These are phyloP conservation scores for Venustaconcha ellipsiformis DNA, from an alignment of 1,140 invertebrate species.

Conservation along the genomic window DNA sequence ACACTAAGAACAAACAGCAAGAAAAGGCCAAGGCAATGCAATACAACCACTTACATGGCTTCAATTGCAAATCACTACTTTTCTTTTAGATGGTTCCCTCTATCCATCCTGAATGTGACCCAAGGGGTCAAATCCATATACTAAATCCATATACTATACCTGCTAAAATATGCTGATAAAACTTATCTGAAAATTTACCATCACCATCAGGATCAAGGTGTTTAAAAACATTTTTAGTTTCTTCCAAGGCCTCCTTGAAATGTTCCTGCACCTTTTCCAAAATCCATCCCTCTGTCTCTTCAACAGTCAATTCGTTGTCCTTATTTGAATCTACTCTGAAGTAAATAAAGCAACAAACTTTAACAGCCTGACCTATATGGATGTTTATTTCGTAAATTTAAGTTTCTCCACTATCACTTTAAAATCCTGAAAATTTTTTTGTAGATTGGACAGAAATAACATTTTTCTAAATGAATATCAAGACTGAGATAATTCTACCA, in stretches of 20 bases:
- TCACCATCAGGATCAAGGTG: conserved; percentile 81
- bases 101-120: not conserved
- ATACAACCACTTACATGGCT: no score
- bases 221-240: conserved; percentile 81
- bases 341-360: not conserved
- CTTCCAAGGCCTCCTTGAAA: conserved; percentile 78
- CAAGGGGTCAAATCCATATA: not conserved
- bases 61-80: no score
- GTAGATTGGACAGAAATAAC: not conserved
- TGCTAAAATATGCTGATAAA: not conserved
- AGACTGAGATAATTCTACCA: no score
- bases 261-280: conserved; percentile 81
- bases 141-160: not conserved
- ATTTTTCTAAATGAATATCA: no score
- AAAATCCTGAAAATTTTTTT: not conserved
- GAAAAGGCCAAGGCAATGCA: no score
- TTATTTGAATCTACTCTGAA: conserved; percentile 78
- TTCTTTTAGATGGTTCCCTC: no score
- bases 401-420: not conserved
- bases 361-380: not conserved
- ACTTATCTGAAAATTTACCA: conserved; percentile 70
- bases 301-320: conserved; percentile 75
- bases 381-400: not conserved
- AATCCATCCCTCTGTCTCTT: conserved; percentile 81
- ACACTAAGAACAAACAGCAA: no score